Base-by-base conservation (phyloP, 2,113 vertebrate species). In the Arvicanthis niloticus region DNA sequence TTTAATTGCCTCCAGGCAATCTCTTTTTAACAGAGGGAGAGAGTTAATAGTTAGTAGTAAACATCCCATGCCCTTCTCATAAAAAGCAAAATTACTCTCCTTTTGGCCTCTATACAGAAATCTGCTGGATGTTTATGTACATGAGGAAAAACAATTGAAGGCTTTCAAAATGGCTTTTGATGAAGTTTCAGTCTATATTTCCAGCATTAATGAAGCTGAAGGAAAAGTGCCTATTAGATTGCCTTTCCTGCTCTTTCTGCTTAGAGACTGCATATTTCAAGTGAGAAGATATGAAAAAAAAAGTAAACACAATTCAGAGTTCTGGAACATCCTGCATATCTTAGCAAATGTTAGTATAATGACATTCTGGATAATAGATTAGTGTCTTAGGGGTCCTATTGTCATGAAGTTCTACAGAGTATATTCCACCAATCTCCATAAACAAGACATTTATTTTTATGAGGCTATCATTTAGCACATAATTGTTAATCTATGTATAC, bases 91-190 rank as follows among this genome's bases (percentile, higher is more conserved):
- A 77, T 11, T 62, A 34, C 29, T 89, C 56, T 78, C 62, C 89
- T 76, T 93, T 89, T 89, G 31, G 7, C 22, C 15, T 93, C 75
- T 51, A 19, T 56, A n/a, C 4, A 42, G 60, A 60, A 95, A 82
- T 91, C 67, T 91, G 62, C 9, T 93, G 81, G 29, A 9, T 86
- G 7, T 80, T 95, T 97, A 51, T 75, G 53, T 86, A 94, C 95
- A 77, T 82, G 13, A 81, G 86, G 72, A 21, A 86, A 21, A 88
- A 88, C 26, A 94, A 92, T 17, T 89, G 53, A 45, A 17, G 73
- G n/a, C 12, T 92, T 96, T 95, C 88, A 94, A 95, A 93, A 85
- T 75, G 56, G 58, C 89, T 84, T 96, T 93, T 51, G 45, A 51
- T 75, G 40, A 97, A 82, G 8, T 67, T 93, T 94, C 67, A 94